Evolutionary conservation across 2,888 invertebrate species (phyloP).

Genomic region (Trissolcus brochymenae): DNA sequence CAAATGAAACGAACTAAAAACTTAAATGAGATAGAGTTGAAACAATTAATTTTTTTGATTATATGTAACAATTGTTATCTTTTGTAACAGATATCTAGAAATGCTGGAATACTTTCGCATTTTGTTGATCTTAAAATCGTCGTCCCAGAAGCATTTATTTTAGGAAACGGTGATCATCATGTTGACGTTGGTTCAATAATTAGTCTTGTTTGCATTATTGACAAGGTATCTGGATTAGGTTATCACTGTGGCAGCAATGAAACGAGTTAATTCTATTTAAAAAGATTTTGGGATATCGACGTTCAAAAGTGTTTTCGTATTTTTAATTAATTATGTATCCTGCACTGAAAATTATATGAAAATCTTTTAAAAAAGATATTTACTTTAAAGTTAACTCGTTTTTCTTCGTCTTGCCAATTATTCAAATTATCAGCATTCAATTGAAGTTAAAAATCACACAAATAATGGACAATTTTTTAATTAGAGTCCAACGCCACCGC

Average conservation of each 20-base stretch:
- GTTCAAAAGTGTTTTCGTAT: background rate
- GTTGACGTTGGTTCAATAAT: constrained; percentile 93
- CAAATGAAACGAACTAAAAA: background rate
- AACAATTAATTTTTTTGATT: too few relatives aligned
- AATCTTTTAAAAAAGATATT: too few relatives aligned
- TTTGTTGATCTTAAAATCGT: constrained; percentile 92
- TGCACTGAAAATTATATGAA: background rate
- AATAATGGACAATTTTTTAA: constrained; percentile 10
- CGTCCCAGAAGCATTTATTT: constrained; percentile 92
- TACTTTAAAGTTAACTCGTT: too few relatives aligned
- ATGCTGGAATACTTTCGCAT: constrained; percentile 89
- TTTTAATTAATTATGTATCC: background rate
- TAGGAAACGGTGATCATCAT: constrained; percentile 89
- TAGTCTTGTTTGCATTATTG: constrained; percentile 92
- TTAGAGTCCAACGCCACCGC: constrained; percentile 94
- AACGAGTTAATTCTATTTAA: too few relatives aligned
- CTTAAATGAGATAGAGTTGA: background rate
- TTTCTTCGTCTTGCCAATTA: too few relatives aligned
- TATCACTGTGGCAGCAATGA: too few relatives aligned
- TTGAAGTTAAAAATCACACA: too few relatives aligned
- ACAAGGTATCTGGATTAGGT: constrained; percentile 81
- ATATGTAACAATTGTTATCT: too few relatives aligned
- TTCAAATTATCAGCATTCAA: too few relatives aligned
- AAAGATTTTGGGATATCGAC: too few relatives aligned
- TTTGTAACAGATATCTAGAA: constrained; percentile 81